Evolutionary conservation across 2,888 invertebrate genomes (phyloP).

Genomic region (Drosophila demipolita): DNA sequence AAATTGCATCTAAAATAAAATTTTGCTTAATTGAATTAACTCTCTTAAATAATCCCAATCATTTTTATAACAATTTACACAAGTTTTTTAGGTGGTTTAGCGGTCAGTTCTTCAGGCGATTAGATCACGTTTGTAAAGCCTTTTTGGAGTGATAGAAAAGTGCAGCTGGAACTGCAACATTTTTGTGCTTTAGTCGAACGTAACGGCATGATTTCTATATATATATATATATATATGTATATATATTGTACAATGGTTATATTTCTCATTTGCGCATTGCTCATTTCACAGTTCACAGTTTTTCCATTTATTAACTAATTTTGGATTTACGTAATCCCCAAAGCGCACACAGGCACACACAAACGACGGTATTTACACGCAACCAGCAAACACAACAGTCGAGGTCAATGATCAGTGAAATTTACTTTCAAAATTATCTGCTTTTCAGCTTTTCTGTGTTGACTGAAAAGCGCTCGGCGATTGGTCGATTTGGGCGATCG

Average conservation of each 20-base stretch:
- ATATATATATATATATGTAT: slow-evolving; percentile 16
- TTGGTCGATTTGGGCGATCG: slow-evolving; percentile 6
- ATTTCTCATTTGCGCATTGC: slow-evolving; percentile 68
- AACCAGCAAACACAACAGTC: slow-evolving; percentile 56
- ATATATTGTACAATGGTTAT: slow-evolving; percentile 39
- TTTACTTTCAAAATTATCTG: slow-evolving; percentile 75
- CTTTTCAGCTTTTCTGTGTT: slow-evolving; percentile 63
- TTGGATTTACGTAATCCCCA: slow-evolving; percentile 75
- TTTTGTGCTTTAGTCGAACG: slow-evolving; percentile 55
- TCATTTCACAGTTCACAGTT: slow-evolving; percentile 78
- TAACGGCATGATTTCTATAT: slow-evolving; percentile 63
- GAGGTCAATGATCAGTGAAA: slow-evolving; percentile 81
- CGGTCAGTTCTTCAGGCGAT: not conserved
- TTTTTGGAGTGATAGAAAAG: slow-evolving; percentile 42
- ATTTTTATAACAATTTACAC: slow-evolving; percentile 23
- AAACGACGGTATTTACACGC: slow-evolving; percentile 70
- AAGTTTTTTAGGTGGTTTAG: slow-evolving; percentile 20
- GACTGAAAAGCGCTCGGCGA: slow-evolving; percentile 54
- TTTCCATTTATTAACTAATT: slow-evolving; percentile 80
- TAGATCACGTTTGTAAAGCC: slow-evolving; percentile 4
- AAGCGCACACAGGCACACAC: slow-evolving; percentile 54
- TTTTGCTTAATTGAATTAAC: not conserved
- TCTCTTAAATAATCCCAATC: not conserved
- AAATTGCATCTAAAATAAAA: not conserved
- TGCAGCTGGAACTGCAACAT: slow-evolving; percentile 61